A percentile compares a stretch with the other conserved stretches of the same genome.
phyloP scores from a whole-genome alignment of 92 coral and sea anemone species.

The Palythoa grandis region DNA sequence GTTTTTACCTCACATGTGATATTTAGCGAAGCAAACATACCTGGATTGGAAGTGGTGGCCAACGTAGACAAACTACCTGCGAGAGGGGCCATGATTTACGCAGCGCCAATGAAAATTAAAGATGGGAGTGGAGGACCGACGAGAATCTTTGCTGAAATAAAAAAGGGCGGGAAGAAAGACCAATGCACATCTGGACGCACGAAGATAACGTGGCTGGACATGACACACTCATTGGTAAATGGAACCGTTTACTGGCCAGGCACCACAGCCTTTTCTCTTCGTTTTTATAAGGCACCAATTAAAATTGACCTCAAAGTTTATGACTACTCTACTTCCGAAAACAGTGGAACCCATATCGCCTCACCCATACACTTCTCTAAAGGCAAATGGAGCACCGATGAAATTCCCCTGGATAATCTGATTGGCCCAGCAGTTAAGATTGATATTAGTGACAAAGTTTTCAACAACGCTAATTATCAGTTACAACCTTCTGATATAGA shows the following conservation, averaged over 20 bases:
- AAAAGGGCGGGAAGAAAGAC: neutral
- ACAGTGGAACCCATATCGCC: constrained; percentile 75
- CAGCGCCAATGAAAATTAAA: constrained; percentile 54
- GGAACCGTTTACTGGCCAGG: constrained; percentile 77
- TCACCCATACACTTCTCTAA: neutral
- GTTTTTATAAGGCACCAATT: constrained; percentile 17
- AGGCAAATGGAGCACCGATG: neutral
- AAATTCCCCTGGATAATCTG: constrained; percentile 22
- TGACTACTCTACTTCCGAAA: constrained; percentile 61
- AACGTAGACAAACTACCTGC: constrained; percentile 62
- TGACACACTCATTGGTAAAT: constrained; percentile 66
- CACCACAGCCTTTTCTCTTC: constrained; percentile 46
- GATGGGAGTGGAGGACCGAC: constrained; percentile 64
- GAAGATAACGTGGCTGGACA: constrained; percentile 56
- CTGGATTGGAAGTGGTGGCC: constrained; percentile 60
- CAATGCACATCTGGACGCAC: neutral
- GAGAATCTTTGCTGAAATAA: constrained; percentile 54
- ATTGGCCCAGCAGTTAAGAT: constrained; percentile 47
- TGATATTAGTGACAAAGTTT: constrained; percentile 25
- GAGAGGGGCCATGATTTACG: constrained; percentile 60
- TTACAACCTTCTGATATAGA: constrained; percentile 22
- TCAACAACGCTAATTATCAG: constrained; percentile 22
- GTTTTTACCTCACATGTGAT: constrained; percentile 4
- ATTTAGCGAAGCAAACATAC: constrained; percentile 34
- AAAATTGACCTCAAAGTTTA: constrained; percentile 39